A percentile compares a stretch with the other conserved stretches of the same genome.
These are phyloP conservation scores for Tenualosa thibaudeaui DNA, from an alignment of 2,797 vertebrate genomes.

Conservation along the genomic window DNA sequence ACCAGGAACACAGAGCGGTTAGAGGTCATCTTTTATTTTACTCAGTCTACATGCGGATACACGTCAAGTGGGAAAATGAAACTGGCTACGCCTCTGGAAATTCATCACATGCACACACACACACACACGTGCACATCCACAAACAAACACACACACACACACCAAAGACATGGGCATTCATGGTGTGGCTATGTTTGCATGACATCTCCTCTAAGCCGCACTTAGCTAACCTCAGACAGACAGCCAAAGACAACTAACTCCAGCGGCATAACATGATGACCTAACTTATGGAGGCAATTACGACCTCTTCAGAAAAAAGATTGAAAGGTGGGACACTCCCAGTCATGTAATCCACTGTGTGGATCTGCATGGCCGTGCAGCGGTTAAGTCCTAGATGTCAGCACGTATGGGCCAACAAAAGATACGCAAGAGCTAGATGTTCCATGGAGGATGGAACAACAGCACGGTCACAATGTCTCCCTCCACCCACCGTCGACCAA, in stretches of 20 bases:
- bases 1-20: neutral
- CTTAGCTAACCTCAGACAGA: constrained; percentile 34
- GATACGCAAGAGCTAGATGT: neutral
- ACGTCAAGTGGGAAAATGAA: neutral
- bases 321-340: neutral
- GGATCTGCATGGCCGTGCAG: neutral
- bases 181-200: neutral
- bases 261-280: constrained; percentile 44
- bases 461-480: neutral
- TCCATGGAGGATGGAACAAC: neutral
- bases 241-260: constrained; percentile 39
- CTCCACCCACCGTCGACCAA: neutral
- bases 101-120: neutral
- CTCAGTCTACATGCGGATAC: neutral
- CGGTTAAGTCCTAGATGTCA: neutral
- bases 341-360: neutral
- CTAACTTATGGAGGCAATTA: constrained; percentile 54
- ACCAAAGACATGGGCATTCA: neutral
- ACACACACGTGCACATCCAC: neutral
- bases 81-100: neutral
- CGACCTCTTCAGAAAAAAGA: constrained; percentile 46
- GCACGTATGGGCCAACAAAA: neutral
- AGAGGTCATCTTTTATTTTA: neutral
- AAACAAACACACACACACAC: constrained; percentile 9
- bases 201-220: constrained; percentile 7